phyloP scores from a whole-genome alignment of 1,140 invertebrate genomes.

The Arion vulgaris region DNA sequence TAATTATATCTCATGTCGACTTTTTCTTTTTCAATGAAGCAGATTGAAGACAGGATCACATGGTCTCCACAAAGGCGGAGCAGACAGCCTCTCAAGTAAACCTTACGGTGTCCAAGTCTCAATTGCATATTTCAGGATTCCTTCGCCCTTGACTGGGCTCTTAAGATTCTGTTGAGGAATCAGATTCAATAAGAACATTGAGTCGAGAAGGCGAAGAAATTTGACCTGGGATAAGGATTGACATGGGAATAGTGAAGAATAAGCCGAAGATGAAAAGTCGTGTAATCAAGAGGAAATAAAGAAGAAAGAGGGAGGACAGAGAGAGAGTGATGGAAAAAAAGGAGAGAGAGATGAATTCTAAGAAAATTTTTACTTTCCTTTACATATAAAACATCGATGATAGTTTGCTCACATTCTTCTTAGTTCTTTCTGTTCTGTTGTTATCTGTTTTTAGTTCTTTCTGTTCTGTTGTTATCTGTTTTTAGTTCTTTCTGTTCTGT shows the following conservation, averaged over 20 bases:
- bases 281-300: no score
- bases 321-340: no score
- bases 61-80: not conserved
- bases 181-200: not conserved
- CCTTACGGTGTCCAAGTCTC: not conserved
- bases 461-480: no score
- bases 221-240: not conserved
- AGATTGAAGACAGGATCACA: not conserved
- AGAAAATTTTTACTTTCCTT: no score
- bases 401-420: no score
- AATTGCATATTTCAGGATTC: constrained; percentile 13
- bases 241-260: not conserved
- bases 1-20: not conserved
- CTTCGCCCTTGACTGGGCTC: constrained; percentile 13
- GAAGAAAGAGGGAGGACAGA: no score
- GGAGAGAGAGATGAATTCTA: no score
- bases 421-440: no score
- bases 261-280: not conserved
- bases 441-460: no score
- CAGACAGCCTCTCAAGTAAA: not conserved
- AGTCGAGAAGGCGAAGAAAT: not conserved
- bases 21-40: not conserved
- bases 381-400: no score
- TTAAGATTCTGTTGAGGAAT: not conserved
- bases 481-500: no score